A percentile compares a stretch with the other conserved stretches of the same genome.
phyloP scores from a whole-genome alignment of 2,888 invertebrate species.

The Tridacna crocea region DNA sequence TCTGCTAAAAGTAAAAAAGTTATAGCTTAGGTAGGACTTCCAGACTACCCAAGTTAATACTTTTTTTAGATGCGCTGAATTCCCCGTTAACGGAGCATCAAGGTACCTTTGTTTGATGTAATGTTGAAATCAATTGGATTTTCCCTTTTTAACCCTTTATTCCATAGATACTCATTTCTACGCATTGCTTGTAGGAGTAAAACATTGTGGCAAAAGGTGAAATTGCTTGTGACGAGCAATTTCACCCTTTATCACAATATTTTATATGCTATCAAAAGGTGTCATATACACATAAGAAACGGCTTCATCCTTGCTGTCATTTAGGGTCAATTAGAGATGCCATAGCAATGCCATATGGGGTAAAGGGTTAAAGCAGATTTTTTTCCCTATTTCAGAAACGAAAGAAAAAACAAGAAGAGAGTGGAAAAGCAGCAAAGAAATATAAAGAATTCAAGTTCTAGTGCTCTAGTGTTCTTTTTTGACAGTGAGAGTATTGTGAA shows the following conservation, averaged over 20 bases:
- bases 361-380: neutral
- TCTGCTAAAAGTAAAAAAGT: no score
- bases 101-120: no score
- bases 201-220: neutral
- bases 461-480: conserved; percentile 16
- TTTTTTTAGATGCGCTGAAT: neutral
- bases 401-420: conserved; percentile 92
- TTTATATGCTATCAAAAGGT: no score
- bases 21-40: no score
- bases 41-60: neutral
- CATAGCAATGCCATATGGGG: neutral
- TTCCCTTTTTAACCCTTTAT: no score
- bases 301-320: neutral
- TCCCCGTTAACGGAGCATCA: no score
- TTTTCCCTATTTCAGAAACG: conserved; percentile 90
- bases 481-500: no score
- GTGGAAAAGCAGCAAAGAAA: conserved; percentile 95
- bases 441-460: conserved; percentile 99
- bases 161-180: no score
- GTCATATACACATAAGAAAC: no score
- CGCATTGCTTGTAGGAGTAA: no score
- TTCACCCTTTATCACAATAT: neutral
- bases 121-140: no score
- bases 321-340: neutral
- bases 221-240: neutral